Percentiles rank a stretch among this genome's conserved stretches.
Conservation (phyloP, 2,797 vertebrate species). For the Dallia pectoralis region DNA sequence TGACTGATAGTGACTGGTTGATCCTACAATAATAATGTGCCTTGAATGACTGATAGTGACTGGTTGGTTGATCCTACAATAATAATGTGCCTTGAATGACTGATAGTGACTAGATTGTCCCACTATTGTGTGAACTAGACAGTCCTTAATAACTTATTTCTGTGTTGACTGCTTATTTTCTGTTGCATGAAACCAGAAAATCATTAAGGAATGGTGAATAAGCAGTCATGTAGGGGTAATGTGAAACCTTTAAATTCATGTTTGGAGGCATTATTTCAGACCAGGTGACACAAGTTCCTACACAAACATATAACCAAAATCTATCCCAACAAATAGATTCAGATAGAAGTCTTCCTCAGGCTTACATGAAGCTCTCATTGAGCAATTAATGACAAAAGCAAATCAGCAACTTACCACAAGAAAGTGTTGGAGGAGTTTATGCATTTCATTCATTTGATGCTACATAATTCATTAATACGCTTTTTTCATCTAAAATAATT, state of each 20-base stretch:
- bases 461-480: conserved; percentile 59
- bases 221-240: neutral
- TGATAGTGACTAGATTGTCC: neutral
- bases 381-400: neutral
- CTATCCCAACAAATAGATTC: neutral
- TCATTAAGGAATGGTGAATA: neutral
- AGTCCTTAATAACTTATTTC: neutral
- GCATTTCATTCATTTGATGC: conserved; percentile 63
- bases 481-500: conserved; percentile 39
- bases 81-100: too few relatives aligned
- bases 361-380: neutral
- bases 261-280: neutral
- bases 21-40: neutral
- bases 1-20: neutral
- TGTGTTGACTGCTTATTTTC: too few relatives aligned
- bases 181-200: too few relatives aligned
- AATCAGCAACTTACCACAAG: conserved; percentile 38
- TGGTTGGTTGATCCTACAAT: too few relatives aligned
- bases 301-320: neutral
- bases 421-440: conserved; percentile 50
- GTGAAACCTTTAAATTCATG: neutral
- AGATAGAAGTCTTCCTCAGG: neutral
- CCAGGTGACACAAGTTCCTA: neutral
- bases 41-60: neutral
- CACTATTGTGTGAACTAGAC: neutral